Conservation (phyloP, 2,888 invertebrate species). For the Erebia ligea region DNA sequence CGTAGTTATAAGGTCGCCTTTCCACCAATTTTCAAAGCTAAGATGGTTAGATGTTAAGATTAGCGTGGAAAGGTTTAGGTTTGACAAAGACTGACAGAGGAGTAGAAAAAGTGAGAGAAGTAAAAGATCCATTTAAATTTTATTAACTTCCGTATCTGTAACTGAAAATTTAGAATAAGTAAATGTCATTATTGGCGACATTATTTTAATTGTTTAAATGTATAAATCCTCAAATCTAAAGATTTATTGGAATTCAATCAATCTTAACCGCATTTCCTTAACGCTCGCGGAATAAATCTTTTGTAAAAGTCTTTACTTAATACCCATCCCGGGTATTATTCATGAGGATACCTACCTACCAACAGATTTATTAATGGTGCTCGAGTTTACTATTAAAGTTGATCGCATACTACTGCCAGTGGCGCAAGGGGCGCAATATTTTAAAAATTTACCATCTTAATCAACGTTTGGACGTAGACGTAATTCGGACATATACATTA, state of each 20-base stretch:
- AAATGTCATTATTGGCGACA: not conserved
- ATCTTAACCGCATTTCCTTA: slow-evolving; percentile 31
- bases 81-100: too few species aligned
- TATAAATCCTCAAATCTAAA: slow-evolving; percentile 12
- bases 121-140: too few species aligned
- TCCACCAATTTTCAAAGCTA: too few species aligned
- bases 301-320: slow-evolving; percentile 33
- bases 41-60: too few species aligned
- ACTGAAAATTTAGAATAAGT: too few species aligned
- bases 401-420: not conserved
- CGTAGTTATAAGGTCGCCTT: too few species aligned
- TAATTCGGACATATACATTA: too few species aligned
- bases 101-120: too few species aligned
- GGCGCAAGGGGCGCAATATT: not conserved
- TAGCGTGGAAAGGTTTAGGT: too few species aligned
- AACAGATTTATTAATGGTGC: slow-evolving; percentile 34
- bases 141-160: too few species aligned
- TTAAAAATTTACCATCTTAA: not conserved
- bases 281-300: slow-evolving; percentile 32
- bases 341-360: slow-evolving; percentile 31
- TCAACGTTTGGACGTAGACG: too few species aligned
- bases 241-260: slow-evolving; percentile 26
- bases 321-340: slow-evolving; percentile 32
- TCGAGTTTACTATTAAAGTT: slow-evolving; percentile 22
- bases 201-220: not conserved